Evolutionary conservation across 2,113 vertebrate genomes (phyloP), one percentile per base, ranked within the genome.

Genomic region (Dermatemys mawii): DNA sequence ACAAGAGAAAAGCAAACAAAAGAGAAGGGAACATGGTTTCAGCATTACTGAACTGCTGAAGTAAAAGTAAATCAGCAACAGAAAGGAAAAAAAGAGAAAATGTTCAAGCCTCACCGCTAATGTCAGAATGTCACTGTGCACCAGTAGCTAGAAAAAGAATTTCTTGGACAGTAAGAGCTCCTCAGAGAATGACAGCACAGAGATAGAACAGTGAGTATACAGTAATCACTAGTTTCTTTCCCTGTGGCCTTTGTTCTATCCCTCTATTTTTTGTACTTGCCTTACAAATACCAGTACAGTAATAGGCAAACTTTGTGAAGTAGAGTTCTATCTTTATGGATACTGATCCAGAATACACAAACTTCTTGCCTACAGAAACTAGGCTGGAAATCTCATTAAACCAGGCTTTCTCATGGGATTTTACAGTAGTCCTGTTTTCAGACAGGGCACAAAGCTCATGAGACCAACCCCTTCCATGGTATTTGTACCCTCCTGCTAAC

Each of bases 1-100:
- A 93, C 81, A 92, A 94, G 89, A 83, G 41, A 88, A 90, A 95
- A 95, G 91, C 84, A 97, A 96, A 97, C 91, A 97, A 83, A 88
- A 89, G 90, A 22, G 46, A 60, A 85, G 32, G 38, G 85, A 95
- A 50, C 50, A 67, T 55, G 50, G 41, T 89, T 94, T 93, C 93
- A 93, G 88, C 86, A 88, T 94, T 96, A 63, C 83, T 79, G 49
- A 94, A 49, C 51, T 93, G 76, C 60, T 14, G 2, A 87, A 95
- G 60, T 84, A 76, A 84, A 95, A 87, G 78, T 83, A 93, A 96
- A 92, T 12, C 12, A 11, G 67, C 84, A 32, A 67, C 22, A 60
- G n/a, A 26, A 26, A 82, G 16, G 49, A 88, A 11, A 81, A 88
- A 67, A 87, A 67, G 80, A 3, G 11, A 82, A 55, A 26, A 1